Evolutionary conservation across 2,888 invertebrate genomes (phyloP).

Genomic region (Ophonus ardosiacus): DNA sequence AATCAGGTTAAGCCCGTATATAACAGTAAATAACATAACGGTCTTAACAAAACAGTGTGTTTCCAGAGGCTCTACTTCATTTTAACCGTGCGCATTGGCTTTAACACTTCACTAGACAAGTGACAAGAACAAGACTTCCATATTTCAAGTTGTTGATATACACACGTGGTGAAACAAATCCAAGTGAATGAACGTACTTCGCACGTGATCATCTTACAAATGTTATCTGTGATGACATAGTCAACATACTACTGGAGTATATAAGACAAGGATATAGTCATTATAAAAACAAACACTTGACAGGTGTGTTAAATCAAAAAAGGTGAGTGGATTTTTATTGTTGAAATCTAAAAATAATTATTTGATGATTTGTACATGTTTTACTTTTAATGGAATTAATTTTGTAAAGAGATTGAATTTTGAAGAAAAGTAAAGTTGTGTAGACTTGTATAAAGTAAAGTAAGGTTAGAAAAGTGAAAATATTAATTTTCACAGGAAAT

Average conservation of each 20-base stretch:
- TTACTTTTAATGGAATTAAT: too few relatives aligned
- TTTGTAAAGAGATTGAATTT: not conserved
- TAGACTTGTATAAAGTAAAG: not conserved
- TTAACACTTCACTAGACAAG: too few relatives aligned
- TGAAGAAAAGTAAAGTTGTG: not conserved
- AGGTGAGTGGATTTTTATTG: not conserved
- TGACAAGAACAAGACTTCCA: too few relatives aligned
- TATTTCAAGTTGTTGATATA: too few relatives aligned
- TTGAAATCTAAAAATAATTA: not conserved
- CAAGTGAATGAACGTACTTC: not conserved
- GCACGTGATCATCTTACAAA: constrained; percentile 45
- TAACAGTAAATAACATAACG: not conserved
- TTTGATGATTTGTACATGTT: too few relatives aligned
- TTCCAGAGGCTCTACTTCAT: too few relatives aligned
- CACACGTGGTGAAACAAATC: not conserved
- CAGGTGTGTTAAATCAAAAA: not conserved
- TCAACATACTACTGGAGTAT: too few relatives aligned
- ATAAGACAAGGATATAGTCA: not conserved
- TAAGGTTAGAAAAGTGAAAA: not conserved
- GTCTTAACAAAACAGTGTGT: not conserved
- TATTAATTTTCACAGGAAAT: not conserved
- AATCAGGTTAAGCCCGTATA: not conserved
- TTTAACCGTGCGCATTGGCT: not conserved
- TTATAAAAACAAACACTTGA: not conserved
- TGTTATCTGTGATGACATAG: constrained; percentile 46